phyloP scores from a whole-genome alignment of 2,113 vertebrate genomes.

The Stictonetta naevosa region DNA sequence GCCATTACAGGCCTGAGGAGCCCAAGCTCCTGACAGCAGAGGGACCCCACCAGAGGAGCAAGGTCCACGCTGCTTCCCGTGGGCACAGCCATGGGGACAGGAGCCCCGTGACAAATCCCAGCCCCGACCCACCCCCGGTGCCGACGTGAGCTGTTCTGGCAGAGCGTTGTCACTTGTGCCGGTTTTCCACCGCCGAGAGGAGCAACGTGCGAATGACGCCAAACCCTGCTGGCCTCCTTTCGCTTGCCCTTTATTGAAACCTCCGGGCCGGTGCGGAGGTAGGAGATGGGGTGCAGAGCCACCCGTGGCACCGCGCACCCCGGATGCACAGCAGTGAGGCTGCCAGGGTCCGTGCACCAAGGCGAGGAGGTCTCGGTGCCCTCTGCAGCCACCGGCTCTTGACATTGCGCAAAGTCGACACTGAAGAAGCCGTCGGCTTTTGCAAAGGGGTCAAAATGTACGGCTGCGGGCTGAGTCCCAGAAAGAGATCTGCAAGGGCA shows the following conservation, averaged over 20 bases:
- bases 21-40: background rate
- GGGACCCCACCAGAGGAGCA: background rate
- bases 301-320: background rate
- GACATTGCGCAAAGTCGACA: background rate
- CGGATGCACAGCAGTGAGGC: rapidly evolving
- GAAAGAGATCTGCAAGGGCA: constrained; percentile 38
- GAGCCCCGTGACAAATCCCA: background rate
- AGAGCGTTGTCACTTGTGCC: constrained; percentile 22
- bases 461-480: background rate
- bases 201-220: constrained; percentile 52
- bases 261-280: background rate
- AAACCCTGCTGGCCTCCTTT: constrained; percentile 53
- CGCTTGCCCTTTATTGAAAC: background rate
- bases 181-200: background rate
- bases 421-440: background rate
- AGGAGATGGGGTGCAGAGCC: background rate
- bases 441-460: constrained; percentile 49
- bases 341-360: rapidly evolving
- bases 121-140: background rate
- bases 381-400: background rate
- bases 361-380: rapidly evolving
- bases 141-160: background rate
- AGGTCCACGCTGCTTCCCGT: background rate
- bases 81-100: background rate
- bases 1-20: no score